Evolutionary conservation across 2,113 vertebrate species (phyloP).

Genomic region (Leptobrachium ailaonicum): DNA sequence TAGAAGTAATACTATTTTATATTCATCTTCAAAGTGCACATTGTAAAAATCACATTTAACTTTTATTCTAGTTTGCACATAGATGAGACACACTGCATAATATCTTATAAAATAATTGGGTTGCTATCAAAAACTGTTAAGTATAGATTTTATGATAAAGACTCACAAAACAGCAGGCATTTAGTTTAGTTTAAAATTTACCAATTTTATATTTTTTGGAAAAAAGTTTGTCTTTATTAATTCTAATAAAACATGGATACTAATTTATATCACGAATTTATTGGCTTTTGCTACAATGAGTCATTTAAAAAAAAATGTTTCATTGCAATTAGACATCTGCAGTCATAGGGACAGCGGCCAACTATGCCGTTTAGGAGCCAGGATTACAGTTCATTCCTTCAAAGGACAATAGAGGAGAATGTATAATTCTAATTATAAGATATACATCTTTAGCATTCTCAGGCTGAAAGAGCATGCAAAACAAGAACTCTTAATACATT

Average conservation of each 20-base stretch:
- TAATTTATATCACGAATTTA: constrained; percentile 68
- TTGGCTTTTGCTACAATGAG: constrained; percentile 71
- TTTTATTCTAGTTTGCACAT: no score
- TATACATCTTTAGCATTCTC: constrained; percentile 69
- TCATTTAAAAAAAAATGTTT: constrained; percentile 78
- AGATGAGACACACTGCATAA: no score
- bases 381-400: constrained; percentile 74
- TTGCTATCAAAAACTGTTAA: background rate
- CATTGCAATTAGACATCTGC: constrained; percentile 81
- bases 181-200: background rate
- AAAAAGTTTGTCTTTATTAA: constrained; percentile 56
- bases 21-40: no score
- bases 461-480: constrained; percentile 64
- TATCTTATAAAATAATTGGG: background rate
- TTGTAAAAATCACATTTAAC: no score
- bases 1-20: no score
- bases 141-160: background rate
- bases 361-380: constrained; percentile 63
- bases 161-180: background rate
- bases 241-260: constrained; percentile 73
- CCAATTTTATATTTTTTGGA: background rate
- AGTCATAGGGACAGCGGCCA: constrained; percentile 71
- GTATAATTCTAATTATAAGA: constrained; percentile 75
- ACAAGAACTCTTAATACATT: constrained; percentile 71
- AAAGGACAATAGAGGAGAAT: constrained; percentile 74